Base-by-base conservation (phyloP, 2,797 vertebrate species). In the Micropoecilia bifurca region DNA sequence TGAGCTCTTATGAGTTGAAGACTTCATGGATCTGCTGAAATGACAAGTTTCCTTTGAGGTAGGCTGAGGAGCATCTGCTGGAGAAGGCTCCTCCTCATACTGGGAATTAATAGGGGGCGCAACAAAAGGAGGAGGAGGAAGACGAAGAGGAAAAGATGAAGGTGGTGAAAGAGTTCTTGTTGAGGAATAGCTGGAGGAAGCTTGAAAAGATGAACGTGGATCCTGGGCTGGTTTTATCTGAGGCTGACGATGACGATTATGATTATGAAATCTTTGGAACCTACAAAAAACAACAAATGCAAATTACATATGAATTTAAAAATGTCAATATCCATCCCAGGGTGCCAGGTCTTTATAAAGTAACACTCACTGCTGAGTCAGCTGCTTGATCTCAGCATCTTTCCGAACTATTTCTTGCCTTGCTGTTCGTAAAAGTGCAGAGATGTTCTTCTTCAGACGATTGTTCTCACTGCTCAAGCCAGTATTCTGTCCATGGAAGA, bases 361-460 rank as follows among this genome's bases (percentile, higher is more conserved):
- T 12, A 47, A 20, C 41, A 80, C 88, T 83, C 95, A 98, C 98
- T 95, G 89, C 88, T 96, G 96, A 90, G 95, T 96, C 48, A 99
- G 92, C 86, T 95, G 96, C 91, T 89, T 95, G 90, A 99, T 99
- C 94, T 99, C 98, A 77, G 97, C 96, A 91, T 99, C 97, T 90
- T 99, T 99, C 53, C 98, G 96, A 73, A 95, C 94, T 90, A 99
- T 97, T 93, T 99, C 98, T 89, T 97, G 97, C 89, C 96, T 95
- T 25, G 98, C 98, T 6, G 98, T 99, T 95, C 96, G 97, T 79
- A 99, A 95, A 83, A 99, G 97, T 63, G 97, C 97, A 88, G 96
- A 99, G 93, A 99, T 98, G 95, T 99, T 99, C 95, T 97, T 99
- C 92, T 99, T 99, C 71, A 99, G 96, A 71, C 93, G 93, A 36